These are phyloP conservation scores for Hepsetus odoe DNA, from an alignment of 2,113 vertebrate species.

Conservation along the genomic window DNA sequence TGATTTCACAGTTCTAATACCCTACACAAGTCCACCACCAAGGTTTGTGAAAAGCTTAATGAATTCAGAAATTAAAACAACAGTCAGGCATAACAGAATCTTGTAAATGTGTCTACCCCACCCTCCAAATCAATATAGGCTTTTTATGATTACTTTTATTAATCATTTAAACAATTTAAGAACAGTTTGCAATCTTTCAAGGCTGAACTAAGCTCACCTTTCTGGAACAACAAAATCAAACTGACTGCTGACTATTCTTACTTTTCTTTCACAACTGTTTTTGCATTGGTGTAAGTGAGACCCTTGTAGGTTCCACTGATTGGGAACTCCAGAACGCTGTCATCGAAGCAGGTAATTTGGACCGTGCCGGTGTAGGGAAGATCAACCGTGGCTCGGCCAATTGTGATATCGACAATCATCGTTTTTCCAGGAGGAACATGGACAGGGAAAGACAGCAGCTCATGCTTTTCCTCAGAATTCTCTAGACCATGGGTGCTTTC, in stretches of 20 bases:
- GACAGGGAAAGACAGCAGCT: background rate
- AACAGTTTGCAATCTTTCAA: too few relatives aligned
- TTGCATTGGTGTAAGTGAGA: conserved; percentile 8
- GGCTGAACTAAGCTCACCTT: too few relatives aligned
- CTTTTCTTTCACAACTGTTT: background rate
- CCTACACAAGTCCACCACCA: too few relatives aligned
- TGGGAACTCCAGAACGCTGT: conserved; percentile 21
- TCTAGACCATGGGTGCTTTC: background rate
- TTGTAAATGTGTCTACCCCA: too few relatives aligned
- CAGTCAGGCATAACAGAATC: too few relatives aligned
- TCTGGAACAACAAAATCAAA: background rate
- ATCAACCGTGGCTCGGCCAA: conserved; percentile 48
- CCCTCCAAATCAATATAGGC: too few relatives aligned
- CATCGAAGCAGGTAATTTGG: conserved; percentile 43
- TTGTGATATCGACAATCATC: conserved; percentile 14
- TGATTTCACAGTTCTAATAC: too few relatives aligned
- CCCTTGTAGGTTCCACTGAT: conserved; percentile 46
- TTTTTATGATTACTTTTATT: too few relatives aligned
- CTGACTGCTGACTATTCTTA: too few relatives aligned
- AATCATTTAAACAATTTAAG: too few relatives aligned
- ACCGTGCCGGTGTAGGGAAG: conserved; percentile 53
- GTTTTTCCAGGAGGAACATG: conserved; percentile 45
- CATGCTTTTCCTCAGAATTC: conserved; percentile 2
- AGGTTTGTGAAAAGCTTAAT: too few relatives aligned
- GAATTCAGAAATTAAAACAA: too few relatives aligned